phyloP scores from a whole-genome alignment of 2,888 invertebrate genomes.

The Epinotia bilunana region DNA sequence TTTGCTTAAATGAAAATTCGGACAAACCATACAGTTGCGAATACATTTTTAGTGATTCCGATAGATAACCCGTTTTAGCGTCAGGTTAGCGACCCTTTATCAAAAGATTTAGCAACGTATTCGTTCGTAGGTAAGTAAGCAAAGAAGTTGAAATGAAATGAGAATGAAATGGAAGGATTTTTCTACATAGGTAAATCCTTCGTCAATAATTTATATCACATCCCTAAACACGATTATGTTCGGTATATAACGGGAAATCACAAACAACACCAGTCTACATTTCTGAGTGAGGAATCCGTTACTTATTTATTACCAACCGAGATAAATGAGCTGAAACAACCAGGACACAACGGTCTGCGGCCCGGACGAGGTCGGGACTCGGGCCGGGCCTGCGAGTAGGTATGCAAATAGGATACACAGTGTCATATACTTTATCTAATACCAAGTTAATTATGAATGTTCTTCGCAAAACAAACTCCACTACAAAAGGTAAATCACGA shows the following conservation, averaged over 20 bases:
- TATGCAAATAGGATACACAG: conserved; percentile 27
- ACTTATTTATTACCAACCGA: no score
- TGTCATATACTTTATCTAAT: conserved; percentile 28
- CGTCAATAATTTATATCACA: background rate
- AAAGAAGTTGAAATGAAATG: background rate
- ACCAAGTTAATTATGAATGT: conserved; percentile 21
- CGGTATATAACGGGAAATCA: background rate
- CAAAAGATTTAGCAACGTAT: no score
- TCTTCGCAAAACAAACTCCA: conserved; percentile 29
- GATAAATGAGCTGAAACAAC: no score
- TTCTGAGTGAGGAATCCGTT: no score
- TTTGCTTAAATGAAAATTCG: no score
- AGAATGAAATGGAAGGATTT: background rate
- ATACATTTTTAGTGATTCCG: no score
- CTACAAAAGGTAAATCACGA: conserved; percentile 40
- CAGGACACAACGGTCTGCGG: background rate
- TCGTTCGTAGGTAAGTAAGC: background rate
- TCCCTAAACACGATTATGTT: background rate
- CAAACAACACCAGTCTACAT: no score
- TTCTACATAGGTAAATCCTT: background rate
- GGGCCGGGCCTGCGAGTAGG: conserved; percentile 1
- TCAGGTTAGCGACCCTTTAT: no score
- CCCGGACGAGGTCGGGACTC: background rate
- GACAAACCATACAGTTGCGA: no score
- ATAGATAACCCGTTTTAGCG: no score